A percentile compares a stretch with the other conserved stretches of the same genome.
Conservation (phyloP, 2,888 invertebrate species). For the Cyclophora punctaria region DNA sequence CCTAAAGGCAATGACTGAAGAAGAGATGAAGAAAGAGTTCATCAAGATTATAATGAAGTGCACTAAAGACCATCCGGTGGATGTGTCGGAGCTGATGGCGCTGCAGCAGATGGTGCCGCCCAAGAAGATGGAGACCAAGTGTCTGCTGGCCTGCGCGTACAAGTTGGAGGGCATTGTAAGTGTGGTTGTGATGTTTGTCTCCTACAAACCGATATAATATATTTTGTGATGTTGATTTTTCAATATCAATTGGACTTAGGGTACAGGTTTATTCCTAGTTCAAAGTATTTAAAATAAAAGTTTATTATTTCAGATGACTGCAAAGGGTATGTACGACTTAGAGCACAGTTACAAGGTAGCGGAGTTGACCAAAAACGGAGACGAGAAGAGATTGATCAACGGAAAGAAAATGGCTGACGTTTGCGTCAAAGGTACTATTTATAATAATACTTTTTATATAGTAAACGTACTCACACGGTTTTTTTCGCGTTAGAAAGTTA, state of each 20-base stretch:
- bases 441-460: background rate
- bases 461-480: no score
- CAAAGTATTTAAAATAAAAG: background rate
- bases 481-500: no score
- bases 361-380: conserved; percentile 44
- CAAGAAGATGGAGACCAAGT: conserved; percentile 55
- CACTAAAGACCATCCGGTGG: conserved; percentile 39
- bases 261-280: background rate
- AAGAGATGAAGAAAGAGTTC: conserved; percentile 43
- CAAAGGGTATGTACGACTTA: conserved; percentile 40
- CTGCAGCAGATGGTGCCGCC: conserved; percentile 44
- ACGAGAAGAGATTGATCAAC: conserved; percentile 44
- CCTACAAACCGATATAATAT: no score
- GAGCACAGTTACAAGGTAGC: conserved; percentile 47
- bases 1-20: conserved; percentile 39
- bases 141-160: conserved; percentile 66
- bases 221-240: no score
- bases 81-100: conserved; percentile 40
- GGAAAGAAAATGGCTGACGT: conserved; percentile 48
- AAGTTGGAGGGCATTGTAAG: conserved; percentile 46
- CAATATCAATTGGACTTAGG: background rate
- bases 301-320: conserved; percentile 32
- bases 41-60: conserved; percentile 46
- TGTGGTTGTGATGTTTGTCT: conserved; percentile 3
- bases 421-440: conserved; percentile 44